Conservation (phyloP, 2,113 vertebrate species). For the Caracal caracal region DNA sequence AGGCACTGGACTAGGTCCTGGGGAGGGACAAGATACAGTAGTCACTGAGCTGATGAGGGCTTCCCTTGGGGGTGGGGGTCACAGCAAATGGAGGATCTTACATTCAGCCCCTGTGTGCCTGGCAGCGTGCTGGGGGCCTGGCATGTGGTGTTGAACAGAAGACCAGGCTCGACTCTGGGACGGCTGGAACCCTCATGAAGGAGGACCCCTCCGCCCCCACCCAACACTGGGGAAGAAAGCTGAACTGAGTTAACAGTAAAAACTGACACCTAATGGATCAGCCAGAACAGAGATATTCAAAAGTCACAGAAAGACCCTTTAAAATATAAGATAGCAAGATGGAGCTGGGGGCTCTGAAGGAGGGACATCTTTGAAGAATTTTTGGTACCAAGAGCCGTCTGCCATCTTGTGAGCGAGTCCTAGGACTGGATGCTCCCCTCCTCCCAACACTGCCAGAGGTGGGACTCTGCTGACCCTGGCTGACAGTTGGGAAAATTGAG, state of each 20-base stretch:
- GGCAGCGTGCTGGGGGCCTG: fast-evolving
- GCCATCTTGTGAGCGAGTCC: neutral
- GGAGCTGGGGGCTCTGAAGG: neutral
- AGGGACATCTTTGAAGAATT: neutral
- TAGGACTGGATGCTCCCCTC: neutral
- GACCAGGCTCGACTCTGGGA: neutral
- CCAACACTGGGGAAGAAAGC: neutral
- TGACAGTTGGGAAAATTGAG: neutral
- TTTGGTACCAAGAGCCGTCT: neutral
- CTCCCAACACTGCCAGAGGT: neutral
- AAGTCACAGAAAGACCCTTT: neutral
- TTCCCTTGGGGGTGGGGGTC: neutral
- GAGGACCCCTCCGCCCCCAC: neutral
- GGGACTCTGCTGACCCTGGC: neutral
- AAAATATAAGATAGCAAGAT: neutral
- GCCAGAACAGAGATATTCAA: neutral
- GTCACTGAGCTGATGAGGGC: neutral
- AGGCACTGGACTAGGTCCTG: neutral
- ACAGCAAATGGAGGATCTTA: neutral
- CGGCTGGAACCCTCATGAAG: neutral
- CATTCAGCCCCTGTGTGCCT: neutral
- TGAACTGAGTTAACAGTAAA: neutral
- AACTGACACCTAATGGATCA: neutral
- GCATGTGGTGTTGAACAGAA: neutral
- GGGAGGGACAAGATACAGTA: neutral